A percentile compares a stretch with the other conserved stretches of the same genome.
Conservation (phyloP, 2,113 vertebrate genomes). For the Solea senegalensis region DNA sequence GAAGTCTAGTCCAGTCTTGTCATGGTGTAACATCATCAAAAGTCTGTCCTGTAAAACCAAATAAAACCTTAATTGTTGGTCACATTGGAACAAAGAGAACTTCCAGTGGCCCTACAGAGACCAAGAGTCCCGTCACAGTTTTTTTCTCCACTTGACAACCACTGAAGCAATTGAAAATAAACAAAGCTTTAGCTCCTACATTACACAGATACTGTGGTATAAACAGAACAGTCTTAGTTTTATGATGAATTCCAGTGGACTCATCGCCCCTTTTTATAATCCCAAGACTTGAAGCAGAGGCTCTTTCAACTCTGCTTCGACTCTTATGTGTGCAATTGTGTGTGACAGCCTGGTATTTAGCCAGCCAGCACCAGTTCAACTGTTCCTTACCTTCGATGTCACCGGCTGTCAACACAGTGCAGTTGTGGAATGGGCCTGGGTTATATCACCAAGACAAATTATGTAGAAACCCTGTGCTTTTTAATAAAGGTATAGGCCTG, state of each 20-base stretch:
- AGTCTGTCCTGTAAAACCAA: conserved; percentile 3
- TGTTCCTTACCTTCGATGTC: conserved; percentile 21
- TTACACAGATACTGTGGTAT: conserved; percentile 42
- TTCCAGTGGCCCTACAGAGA: conserved; percentile 6
- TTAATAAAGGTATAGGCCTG: conserved; percentile 3
- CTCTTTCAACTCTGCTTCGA: conserved; percentile 6
- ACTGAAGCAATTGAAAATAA: conserved; percentile 38
- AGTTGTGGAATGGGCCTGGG: conserved; percentile 5
- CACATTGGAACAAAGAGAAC: conserved; percentile 2
- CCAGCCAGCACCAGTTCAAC: conserved; percentile 18
- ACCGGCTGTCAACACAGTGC: conserved; percentile 33
- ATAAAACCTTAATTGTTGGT: neutral
- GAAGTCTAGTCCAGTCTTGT: neutral
- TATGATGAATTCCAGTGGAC: conserved; percentile 55
- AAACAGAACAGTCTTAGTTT: conserved; percentile 49
- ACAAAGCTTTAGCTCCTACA: conserved; percentile 32
- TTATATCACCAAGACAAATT: conserved; percentile 13
- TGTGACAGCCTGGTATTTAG: conserved; percentile 58
- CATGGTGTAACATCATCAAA: neutral
- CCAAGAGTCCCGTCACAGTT: conserved; percentile 8
- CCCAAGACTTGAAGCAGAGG: conserved; percentile 26
- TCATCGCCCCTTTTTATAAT: conserved; percentile 10
- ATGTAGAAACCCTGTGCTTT: conserved; percentile 7
- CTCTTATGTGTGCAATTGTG: conserved; percentile 29
- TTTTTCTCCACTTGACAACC: conserved; percentile 12